phyloP scores from a whole-genome alignment of 1,140 invertebrate genomes.

The Nasonia vitripennis region DNA sequence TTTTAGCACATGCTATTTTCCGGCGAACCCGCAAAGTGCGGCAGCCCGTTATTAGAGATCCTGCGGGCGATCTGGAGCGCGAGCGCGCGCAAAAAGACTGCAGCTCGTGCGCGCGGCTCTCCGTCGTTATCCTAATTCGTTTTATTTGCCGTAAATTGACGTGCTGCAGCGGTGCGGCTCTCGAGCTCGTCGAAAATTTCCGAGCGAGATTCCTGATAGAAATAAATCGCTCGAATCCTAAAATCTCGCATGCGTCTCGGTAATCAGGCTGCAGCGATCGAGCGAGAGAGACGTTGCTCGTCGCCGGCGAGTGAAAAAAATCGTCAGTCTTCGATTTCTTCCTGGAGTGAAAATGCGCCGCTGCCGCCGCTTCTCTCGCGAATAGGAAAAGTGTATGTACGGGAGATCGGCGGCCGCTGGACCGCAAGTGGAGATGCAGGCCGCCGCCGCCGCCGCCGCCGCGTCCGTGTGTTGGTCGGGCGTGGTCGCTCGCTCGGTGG shows the following conservation, averaged over 20 bases:
- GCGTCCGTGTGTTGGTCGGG: constrained; percentile 61
- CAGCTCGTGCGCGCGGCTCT: background rate
- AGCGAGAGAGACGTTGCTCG: background rate
- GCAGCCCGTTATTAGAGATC: constrained; percentile 40
- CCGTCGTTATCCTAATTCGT: constrained; percentile 26
- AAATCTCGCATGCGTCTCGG: background rate
- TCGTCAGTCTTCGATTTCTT: constrained; percentile 34
- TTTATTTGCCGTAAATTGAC: constrained; percentile 13
- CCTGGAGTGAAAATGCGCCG: constrained; percentile 47
- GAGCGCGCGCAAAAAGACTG: too few relatives aligned
- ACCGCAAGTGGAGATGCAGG: constrained; percentile 58
- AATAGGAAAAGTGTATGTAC: constrained; percentile 49
- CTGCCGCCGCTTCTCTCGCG: background rate
- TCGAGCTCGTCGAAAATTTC: background rate
- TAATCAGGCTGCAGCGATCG: background rate
- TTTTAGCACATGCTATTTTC: constrained; percentile 43
- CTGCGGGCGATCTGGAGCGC: background rate
- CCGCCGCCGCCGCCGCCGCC: background rate
- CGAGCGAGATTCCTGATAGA: too few relatives aligned
- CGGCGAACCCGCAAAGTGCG: constrained; percentile 9
- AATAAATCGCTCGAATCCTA: too few relatives aligned
- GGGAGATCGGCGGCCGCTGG: constrained; percentile 41
- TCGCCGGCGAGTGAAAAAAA: background rate
- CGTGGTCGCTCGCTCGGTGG: constrained; percentile 71
- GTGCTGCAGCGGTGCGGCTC: background rate